phyloP scores from a whole-genome alignment of 1,140 invertebrate species.

The Dreissena polymorpha region DNA sequence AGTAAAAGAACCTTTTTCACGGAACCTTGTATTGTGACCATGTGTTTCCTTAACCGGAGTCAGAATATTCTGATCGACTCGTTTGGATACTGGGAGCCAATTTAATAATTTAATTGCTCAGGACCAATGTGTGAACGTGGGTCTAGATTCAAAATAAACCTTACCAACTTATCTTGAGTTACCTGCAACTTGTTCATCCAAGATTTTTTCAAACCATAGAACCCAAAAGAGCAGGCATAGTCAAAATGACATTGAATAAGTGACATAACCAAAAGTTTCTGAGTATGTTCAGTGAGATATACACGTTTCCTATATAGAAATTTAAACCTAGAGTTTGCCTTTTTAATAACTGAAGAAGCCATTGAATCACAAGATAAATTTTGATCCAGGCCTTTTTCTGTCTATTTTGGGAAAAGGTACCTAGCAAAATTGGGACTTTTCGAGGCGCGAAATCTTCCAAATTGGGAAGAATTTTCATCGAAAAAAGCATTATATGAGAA shows the following conservation, averaged over 20 bases:
- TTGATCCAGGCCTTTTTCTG: no score
- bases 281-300: constrained; percentile 10
- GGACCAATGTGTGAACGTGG: constrained; percentile 23
- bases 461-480: no score
- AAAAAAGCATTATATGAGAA: no score
- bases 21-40: no score
- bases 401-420: no score
- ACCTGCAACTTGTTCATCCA: constrained; percentile 43
- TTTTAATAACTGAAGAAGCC: constrained; percentile 15
- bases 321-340: constrained; percentile 32
- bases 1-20: no score
- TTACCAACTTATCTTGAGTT: constrained; percentile 39
- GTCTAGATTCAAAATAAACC: constrained; percentile 29
- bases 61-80: constrained; percentile 17
- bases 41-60: constrained; percentile 3
- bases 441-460: no score
- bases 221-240: constrained; percentile 39
- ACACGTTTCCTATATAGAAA: constrained; percentile 38
- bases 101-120: constrained; percentile 12
- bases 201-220: constrained; percentile 1
- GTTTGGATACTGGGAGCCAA: constrained; percentile 19
- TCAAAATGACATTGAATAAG: constrained; percentile 42
- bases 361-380: constrained; percentile 38
- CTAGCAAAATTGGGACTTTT: no score
- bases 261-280: not conserved